Evolutionary conservation across 2,888 invertebrate species (phyloP), one percentile per base, ranked within the genome.

Genomic region (Nomada ferruginata): DNA sequence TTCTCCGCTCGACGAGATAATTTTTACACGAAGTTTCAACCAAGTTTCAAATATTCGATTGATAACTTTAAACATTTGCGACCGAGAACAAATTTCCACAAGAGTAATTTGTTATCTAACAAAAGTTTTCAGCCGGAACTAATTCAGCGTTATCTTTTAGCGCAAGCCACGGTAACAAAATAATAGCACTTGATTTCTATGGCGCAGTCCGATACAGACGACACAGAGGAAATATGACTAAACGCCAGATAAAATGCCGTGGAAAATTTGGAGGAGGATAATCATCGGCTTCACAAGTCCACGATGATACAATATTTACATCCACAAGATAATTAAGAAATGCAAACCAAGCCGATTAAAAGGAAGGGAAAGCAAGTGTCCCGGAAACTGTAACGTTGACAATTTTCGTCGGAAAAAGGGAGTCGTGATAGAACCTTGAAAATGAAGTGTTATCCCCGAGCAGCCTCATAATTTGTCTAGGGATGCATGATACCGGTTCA

Each of bases 211-310:
- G 36, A 36, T 36, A 36, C 26, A 18, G 23, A 9, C 23, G 13
- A 23, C 61, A 23, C 61, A 53, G 55, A 55, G 63, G 15, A 57
- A 70, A 50, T 26, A 10, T 61, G 44, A 42, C 26, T 55, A 76
- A 73, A 47, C 74, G 57, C 3, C 1, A 36, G 73, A 80, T 76
- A 70, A 80, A 36, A 59, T 36, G 36, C n/a, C 23, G n/a, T 42
- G 20, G 66, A 47, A 74, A 79, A 72, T 72, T 79, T 73, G 66
- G 29, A 57, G 18, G 64, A 71, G 53, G 53, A 66, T 73, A 69
- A 53, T 74, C n/a, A 44, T 44, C 53, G 53, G n/a, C 44, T 13
- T 36, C 20, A 2, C 26, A 23, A 53, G 52, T 3, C 5, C 44
- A 4, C 13, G n/a, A 18, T 29, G 13, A 68, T n/a, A 23, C 11